These are phyloP conservation scores for Loris lydekkerianus DNA, from an alignment of 2,797 vertebrate genomes.

Conservation along the genomic window DNA sequence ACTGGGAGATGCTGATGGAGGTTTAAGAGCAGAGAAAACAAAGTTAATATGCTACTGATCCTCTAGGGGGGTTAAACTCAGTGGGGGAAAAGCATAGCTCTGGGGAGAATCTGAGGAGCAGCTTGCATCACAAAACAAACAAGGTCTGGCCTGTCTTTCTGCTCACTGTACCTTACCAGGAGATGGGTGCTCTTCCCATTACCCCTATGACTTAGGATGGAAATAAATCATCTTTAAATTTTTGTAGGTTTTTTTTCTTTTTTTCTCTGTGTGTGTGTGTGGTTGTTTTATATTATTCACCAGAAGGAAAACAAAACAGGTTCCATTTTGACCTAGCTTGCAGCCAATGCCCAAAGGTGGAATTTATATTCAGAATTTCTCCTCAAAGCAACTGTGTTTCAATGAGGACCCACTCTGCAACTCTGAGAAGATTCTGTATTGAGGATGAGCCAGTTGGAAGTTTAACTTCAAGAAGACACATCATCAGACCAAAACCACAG, in stretches of 20 bases:
- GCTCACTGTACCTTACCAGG: background rate
- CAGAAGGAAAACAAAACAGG: background rate
- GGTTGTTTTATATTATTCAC: background rate
- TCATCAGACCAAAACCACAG: background rate
- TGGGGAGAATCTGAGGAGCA: accelerated
- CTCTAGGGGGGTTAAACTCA: accelerated
- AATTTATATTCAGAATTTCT: constrained; percentile 34
- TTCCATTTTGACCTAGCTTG: background rate
- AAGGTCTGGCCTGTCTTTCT: accelerated
- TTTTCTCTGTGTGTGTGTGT: background rate
- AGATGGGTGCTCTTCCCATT: background rate
- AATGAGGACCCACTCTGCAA: background rate
- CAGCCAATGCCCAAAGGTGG: background rate
- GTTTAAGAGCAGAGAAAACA: background rate
- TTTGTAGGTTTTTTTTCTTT: background rate
- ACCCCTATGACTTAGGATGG: background rate
- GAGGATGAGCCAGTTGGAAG: background rate
- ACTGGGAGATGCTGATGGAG: background rate
- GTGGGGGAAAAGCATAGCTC: constrained; percentile 43
- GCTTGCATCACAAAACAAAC: background rate
- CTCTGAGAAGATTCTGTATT: background rate
- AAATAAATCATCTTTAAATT: background rate
- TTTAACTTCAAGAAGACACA: background rate
- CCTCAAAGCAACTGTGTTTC: background rate
- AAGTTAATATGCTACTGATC: background rate